Evolutionary conservation across 2,888 invertebrate species (phyloP).

Genomic region (Ichneumoninae sp.): DNA sequence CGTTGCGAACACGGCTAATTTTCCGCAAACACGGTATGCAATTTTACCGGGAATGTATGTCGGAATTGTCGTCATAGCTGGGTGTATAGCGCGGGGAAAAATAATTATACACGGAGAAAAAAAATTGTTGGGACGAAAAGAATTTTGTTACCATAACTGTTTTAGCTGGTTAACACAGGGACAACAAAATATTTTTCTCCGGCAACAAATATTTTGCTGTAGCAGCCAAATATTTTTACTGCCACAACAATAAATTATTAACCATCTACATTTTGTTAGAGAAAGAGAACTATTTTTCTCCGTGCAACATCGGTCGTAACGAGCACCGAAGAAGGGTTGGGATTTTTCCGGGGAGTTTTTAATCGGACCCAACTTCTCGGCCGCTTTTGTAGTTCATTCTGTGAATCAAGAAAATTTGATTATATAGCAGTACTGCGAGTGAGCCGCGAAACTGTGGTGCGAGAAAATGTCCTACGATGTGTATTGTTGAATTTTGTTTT

Average conservation of each 20-base stretch:
- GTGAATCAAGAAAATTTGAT: not conserved
- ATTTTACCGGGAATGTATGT: not conserved
- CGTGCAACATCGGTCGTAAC: not conserved
- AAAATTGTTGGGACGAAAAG: too few species aligned
- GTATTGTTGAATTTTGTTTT: not conserved
- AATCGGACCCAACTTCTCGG: not conserved
- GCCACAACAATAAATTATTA: too few species aligned
- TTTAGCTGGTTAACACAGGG: too few species aligned
- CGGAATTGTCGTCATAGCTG: not conserved
- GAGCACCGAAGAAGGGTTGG: not conserved
- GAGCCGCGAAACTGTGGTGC: too few species aligned
- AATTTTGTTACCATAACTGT: too few species aligned
- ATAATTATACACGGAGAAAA: not conserved
- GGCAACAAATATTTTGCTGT: too few species aligned
- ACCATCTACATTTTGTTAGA: too few species aligned
- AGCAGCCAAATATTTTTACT: too few species aligned
- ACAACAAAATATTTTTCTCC: too few species aligned
- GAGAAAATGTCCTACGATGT: not conserved
- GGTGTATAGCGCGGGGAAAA: not conserved
- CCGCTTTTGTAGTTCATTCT: not conserved
- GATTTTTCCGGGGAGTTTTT: not conserved
- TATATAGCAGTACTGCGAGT: not conserved
- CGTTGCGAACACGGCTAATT: slow-evolving; percentile 1
- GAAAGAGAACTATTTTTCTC: too few species aligned
- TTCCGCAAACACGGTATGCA: not conserved